Conservation (phyloP, 1,140 invertebrate species). For the Heterodera schachtii region DNA sequence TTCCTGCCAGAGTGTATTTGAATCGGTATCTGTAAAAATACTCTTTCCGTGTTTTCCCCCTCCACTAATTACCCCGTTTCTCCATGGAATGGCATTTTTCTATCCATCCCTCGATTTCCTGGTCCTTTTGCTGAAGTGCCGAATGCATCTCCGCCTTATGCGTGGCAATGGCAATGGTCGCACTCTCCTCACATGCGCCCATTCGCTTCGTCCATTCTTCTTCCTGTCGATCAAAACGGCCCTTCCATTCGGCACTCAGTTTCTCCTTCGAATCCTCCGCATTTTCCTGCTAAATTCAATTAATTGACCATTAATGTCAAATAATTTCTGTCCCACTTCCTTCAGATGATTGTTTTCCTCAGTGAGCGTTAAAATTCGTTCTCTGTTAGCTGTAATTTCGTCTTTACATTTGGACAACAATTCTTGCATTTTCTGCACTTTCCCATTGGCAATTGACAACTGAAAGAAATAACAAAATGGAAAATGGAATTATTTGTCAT, state of each 20-base stretch:
- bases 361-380: slow-evolving; percentile 39
- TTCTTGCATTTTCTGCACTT: slow-evolving; percentile 43
- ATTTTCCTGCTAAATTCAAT: slow-evolving; percentile 9
- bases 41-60: not conserved
- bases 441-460: slow-evolving; percentile 16
- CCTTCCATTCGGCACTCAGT: slow-evolving; percentile 55
- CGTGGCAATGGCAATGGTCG: slow-evolving; percentile 50
- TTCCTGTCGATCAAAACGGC: slow-evolving; percentile 51
- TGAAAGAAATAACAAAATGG: slow-evolving; percentile 16
- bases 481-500: not conserved
- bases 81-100: slow-evolving; percentile 52
- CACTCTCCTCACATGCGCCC: slow-evolving; percentile 40
- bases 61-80: slow-evolving; percentile 27
- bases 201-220: slow-evolving; percentile 41
- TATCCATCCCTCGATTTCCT: slow-evolving; percentile 56
- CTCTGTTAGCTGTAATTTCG: slow-evolving; percentile 49
- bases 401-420: slow-evolving; percentile 53
- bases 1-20: slow-evolving; percentile 48
- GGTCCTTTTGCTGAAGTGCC: slow-evolving; percentile 51
- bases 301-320: not conserved
- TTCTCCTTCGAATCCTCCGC: slow-evolving; percentile 31
- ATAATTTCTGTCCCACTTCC: not conserved
- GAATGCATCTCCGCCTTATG: slow-evolving; percentile 55
- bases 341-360: slow-evolving; percentile 42
- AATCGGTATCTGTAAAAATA: slow-evolving; percentile 50